Base-by-base conservation (phyloP, 2,113 vertebrate species). In the Gorsachius goisagi region DNA sequence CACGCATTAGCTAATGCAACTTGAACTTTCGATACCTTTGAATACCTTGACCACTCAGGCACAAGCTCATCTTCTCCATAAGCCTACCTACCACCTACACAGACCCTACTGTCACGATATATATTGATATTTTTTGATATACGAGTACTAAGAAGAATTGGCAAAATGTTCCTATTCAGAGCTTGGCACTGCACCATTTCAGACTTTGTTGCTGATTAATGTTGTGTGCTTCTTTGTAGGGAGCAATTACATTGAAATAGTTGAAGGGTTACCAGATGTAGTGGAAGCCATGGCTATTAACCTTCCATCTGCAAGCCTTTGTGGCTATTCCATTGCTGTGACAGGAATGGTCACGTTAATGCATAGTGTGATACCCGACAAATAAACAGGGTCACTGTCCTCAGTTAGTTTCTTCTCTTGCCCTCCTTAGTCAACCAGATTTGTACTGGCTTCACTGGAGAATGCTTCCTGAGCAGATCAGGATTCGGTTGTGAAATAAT, bases 341-440 rank as follows among this genome's bases (percentile, higher is more conserved):
- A 41, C 30, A 50, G 52, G 45, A 72, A 32, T 0, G 1, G 64
- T 52, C 12, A 6, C 0, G 0, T 69, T 78, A 87, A 66, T 63
- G 53, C 10, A 37, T 11, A 88, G 18, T 22, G 13, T 63, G 55
- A 41, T 60, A 73, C 11, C 41, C 73, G 58, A 80, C 23, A 91
- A 83, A 83, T 32, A 68, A 4, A 47, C 4, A 60, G 7, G 32
- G n/a, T 74, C 37, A 55, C n/a, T 63, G 6, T 78, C 52, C 28
- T 82, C 35, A 35, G 30, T 39, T 67, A 30, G 68, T 78, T 76
- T 67, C 13, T 76, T 72, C 69, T 80, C 37, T 58, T 76, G 11
- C 17, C 14, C 17, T 75, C 39, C 52, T 92, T 37, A 60, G 30
- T 66, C 30, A 33, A 58, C 45, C 3, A 55, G 45, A 68, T 39